These are phyloP conservation scores for Numenius phaeopus DNA, from an alignment of 2,797 vertebrate genomes.

Conservation along the genomic window DNA sequence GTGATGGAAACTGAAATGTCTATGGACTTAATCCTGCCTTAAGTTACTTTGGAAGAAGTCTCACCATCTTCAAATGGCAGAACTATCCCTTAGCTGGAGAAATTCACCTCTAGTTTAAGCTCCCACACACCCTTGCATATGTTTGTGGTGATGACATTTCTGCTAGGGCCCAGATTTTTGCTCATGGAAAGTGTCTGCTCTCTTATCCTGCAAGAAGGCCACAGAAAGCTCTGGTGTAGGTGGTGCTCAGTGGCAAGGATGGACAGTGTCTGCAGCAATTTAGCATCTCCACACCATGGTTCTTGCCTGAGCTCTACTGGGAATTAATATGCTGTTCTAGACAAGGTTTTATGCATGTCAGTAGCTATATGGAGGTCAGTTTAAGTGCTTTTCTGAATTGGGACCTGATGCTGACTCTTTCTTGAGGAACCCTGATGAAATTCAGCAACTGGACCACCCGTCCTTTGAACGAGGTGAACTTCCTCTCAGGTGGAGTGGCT, in stretches of 20 bases:
- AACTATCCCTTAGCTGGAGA: neutral
- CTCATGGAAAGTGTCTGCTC: neutral
- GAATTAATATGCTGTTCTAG: neutral
- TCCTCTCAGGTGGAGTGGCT: neutral
- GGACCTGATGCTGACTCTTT: neutral
- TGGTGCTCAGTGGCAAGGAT: neutral
- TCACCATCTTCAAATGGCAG: slow-evolving; percentile 1
- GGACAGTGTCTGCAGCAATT: neutral
- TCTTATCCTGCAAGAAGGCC: neutral
- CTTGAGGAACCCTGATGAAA: neutral
- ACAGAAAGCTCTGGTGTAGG: neutral
- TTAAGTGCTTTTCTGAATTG: neutral
- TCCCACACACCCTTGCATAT: neutral
- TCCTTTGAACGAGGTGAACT: neutral
- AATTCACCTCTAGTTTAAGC: neutral
- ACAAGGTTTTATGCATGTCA: neutral
- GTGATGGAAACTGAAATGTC: slow-evolving; percentile 20
- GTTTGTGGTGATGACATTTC: neutral
- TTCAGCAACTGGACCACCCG: neutral
- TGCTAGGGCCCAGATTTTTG: neutral
- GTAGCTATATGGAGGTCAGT: neutral
- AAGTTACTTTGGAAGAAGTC: slow-evolving; percentile 5
- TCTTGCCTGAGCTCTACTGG: neutral
- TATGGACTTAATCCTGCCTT: neutral
- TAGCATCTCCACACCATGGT: neutral